Base-by-base conservation (phyloP, 1,140 invertebrate genomes). In the Caenorhabditis tropicalis region DNA sequence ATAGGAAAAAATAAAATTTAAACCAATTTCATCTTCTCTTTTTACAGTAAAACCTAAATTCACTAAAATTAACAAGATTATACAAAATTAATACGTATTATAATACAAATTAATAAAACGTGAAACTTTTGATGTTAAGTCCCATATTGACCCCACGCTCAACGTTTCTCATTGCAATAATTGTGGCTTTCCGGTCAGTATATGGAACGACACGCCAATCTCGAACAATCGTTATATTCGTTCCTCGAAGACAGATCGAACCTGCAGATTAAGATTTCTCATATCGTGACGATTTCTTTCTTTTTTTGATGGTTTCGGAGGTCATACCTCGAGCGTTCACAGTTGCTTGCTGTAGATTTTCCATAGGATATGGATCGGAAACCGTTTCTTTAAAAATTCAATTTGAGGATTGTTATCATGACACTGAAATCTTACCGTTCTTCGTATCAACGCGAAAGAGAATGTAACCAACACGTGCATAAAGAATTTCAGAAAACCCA, bases 151-250 rank as follows among this genome's bases (percentile, higher is more conserved):
- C 43, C 4, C 36, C 65, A n/a, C 65, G n/a, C 12, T 74, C 65
- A 24, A 43, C 65, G 4, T 43, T 43, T n/a, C 65, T 33, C 65
- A 74, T 74, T n/a, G 36, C 33, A 15, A 74, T 74, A 74, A 74
- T 74, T 74, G 65, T 43, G 65, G 65, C 36, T 36, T 74, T 74
- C 65, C 33, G 36, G 36, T 74, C 36, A 4, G 65, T 43, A 74
- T 74, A 74, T 15, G 33, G 65, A 74, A 74, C 65, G 36, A 74
- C 65, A 12, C 36, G 33, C 65, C 65, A 74, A 19, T 74, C 65
- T 39, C 65, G 65, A 43, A 74, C 65, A 74, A 74, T n/a, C n/a
- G 65, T 74, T 15, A 74, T 74, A 24, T 74, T 74, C 10, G 33
- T 74, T 9, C 65, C 65, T 39, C 65, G 65, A 36, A 74, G 15